phyloP scores from a whole-genome alignment of 35 echinoderm and acorn worm genomes.

The Heliocidaris erythrogramma region DNA sequence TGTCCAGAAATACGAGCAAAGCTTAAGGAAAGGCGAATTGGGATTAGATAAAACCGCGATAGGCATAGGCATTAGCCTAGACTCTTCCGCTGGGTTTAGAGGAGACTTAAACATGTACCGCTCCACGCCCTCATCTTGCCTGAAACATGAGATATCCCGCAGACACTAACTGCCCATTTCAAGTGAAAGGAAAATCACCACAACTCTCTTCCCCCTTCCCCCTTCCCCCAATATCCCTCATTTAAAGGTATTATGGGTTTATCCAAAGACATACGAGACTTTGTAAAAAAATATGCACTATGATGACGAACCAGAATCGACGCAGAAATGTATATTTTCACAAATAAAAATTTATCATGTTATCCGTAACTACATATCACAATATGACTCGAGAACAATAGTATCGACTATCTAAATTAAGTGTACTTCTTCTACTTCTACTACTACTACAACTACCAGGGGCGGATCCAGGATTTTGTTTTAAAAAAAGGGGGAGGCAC shows the following conservation, averaged over 20 bases:
- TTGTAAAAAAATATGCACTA: background rate
- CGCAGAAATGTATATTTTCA: too few species aligned
- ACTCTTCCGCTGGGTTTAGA: constrained; percentile 1
- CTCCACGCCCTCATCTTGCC: background rate
- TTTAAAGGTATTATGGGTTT: background rate
- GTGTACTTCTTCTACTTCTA: background rate
- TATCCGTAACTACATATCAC: too few species aligned
- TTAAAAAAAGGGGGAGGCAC: too few species aligned
- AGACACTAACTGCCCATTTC: background rate
- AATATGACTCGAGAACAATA: too few species aligned
- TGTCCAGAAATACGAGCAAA: background rate
- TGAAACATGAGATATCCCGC: background rate
- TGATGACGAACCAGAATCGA: background rate
- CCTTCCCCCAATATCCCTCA: background rate
- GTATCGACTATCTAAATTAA: background rate
- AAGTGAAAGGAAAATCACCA: background rate
- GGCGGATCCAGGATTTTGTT: too few species aligned
- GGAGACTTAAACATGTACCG: background rate
- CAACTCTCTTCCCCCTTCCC: background rate
- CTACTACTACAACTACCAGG: constrained; percentile 5
- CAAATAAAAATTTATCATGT: too few species aligned
- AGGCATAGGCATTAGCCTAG: constrained; percentile 6
- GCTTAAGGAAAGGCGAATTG: constrained; percentile 8
- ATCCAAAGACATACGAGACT: background rate
- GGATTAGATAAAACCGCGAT: constrained; percentile 9